These are phyloP conservation scores for Lasioglossum lativentre DNA, from an alignment of 2,888 invertebrate species.

Conservation along the genomic window DNA sequence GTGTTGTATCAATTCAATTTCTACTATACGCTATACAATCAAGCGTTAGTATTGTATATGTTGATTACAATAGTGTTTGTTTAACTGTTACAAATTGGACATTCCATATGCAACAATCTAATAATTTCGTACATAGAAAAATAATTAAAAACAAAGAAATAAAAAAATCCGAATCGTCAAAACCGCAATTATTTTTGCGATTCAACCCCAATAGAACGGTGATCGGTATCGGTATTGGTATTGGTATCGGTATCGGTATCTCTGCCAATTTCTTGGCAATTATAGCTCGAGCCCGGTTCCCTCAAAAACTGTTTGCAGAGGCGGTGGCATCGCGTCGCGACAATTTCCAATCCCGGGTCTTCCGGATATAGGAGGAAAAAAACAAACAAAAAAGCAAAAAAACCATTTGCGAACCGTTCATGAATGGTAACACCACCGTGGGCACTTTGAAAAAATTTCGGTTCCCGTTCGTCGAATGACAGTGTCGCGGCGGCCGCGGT, in stretches of 20 bases:
- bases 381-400: not conserved
- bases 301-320: conserved; percentile 2
- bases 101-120: too few species aligned
- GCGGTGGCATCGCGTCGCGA: not conserved
- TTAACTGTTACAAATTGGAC: too few species aligned
- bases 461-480: conserved; percentile 20
- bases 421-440: conserved; percentile 26
- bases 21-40: too few species aligned
- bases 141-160: not conserved
- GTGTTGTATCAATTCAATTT: too few species aligned
- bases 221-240: not conserved
- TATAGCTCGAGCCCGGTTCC: not conserved
- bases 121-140: not conserved
- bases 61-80: too few species aligned
- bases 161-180: too few species aligned
- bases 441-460: conserved; percentile 33
- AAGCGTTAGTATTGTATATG: too few species aligned
- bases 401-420: not conserved
- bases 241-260: not conserved
- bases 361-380: not conserved
- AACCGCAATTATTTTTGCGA: not conserved
- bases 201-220: not conserved
- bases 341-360: conserved; percentile 1
- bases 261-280: conserved; percentile 2
- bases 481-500: conserved; percentile 12